Evolutionary conservation across 2,113 vertebrate genomes (phyloP).

Genomic region (Poecile atricapillus): DNA sequence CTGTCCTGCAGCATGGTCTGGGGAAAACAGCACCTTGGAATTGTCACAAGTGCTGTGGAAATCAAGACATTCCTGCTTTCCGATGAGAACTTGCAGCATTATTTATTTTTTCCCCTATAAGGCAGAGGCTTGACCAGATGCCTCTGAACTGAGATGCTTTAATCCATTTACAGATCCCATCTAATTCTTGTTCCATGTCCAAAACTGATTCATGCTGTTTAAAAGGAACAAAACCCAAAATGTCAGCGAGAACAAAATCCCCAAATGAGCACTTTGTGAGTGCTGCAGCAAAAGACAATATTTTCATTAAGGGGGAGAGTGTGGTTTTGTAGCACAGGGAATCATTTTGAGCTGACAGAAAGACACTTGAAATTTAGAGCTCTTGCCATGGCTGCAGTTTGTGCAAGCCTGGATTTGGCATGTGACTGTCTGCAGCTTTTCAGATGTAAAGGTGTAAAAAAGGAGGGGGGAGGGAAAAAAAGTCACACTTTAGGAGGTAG

Average conservation of each 20-base stretch:
- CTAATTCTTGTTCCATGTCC: background rate
- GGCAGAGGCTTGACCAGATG: background rate
- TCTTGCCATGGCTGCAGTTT: background rate
- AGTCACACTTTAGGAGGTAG: background rate
- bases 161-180: background rate
- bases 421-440: background rate
- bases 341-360: background rate
- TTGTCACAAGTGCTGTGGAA: background rate
- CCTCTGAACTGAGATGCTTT: background rate
- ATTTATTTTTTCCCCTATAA: background rate
- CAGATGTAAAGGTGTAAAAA: background rate
- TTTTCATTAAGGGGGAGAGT: background rate
- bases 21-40: background rate
- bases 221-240: background rate
- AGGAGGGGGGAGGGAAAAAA: too few species aligned
- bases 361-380: background rate
- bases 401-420: background rate
- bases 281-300: background rate
- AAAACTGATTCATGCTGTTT: background rate
- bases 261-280: background rate
- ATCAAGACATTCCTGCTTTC: rapidly evolving
- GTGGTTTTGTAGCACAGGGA: background rate
- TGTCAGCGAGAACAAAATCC: background rate
- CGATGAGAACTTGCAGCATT: background rate
- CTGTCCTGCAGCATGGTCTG: background rate